phyloP scores from a whole-genome alignment of 2,797 vertebrate genomes.

The Halcyon leucocephala region DNA sequence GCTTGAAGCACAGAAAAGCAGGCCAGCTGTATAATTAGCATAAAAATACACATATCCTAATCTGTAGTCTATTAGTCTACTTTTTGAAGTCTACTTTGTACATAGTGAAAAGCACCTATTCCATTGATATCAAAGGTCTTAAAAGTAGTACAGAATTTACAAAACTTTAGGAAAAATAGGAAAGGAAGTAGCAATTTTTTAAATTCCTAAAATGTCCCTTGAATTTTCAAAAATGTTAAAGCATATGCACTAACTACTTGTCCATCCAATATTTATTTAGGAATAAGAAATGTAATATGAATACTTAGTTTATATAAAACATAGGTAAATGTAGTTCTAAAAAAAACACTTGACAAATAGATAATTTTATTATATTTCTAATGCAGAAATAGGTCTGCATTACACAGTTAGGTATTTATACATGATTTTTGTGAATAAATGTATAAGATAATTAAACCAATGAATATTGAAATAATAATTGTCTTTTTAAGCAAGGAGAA shows the following conservation, averaged over 20 bases:
- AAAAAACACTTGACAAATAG: not conserved
- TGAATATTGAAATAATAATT: not conserved
- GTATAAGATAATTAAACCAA: not conserved
- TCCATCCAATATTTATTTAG: not conserved
- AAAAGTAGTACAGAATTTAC: not conserved
- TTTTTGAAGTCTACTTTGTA: not conserved
- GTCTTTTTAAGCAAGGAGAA: not conserved
- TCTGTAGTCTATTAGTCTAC: not conserved
- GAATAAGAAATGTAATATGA: not conserved
- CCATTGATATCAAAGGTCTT: not conserved
- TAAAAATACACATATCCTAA: not conserved
- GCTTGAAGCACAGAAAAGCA: not conserved
- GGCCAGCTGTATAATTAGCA: not conserved
- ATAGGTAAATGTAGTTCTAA: not conserved
- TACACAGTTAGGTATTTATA: not conserved
- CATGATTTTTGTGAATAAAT: not conserved
- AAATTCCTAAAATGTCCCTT: not conserved
- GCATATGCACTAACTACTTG: not conserved
- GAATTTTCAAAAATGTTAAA: not conserved
- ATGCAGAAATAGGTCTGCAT: not conserved
- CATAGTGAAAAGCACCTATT: not conserved
- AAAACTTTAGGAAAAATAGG: not conserved
- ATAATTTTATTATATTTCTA: not conserved
- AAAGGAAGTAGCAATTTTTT: not conserved
- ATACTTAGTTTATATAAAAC: not conserved